These are phyloP conservation scores for Lordiphosa stackelbergi DNA, from an alignment of 1,140 invertebrate genomes.

Conservation along the genomic window DNA sequence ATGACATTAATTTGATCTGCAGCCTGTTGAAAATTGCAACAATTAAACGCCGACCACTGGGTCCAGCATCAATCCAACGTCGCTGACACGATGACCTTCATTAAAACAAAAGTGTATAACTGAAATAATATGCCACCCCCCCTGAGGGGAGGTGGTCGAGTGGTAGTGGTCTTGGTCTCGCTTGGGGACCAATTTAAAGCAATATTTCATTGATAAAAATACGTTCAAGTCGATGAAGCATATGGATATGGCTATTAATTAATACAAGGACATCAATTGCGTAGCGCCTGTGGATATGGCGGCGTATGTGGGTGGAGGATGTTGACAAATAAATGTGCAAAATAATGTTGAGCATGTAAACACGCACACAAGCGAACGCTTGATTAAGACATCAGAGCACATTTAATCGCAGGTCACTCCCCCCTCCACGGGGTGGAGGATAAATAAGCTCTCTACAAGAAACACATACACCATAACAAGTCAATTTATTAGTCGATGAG, in stretches of 20 bases:
- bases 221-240: constrained; percentile 26
- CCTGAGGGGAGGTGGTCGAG: not conserved
- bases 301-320: constrained; percentile 3
- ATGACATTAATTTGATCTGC: constrained; percentile 72
- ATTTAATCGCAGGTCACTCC: constrained; percentile 32
- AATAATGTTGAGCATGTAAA: not conserved
- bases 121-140: constrained; percentile 36
- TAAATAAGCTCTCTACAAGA: constrained; percentile 10
- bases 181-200: constrained; percentile 57
- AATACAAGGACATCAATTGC: constrained; percentile 53
- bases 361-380: constrained; percentile 26
- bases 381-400: constrained; percentile 54
- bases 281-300: constrained; percentile 1
- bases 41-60: constrained; percentile 57
- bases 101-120: constrained; percentile 39
- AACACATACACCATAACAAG: constrained; percentile 27
- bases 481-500: constrained; percentile 52
- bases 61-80: constrained; percentile 20
- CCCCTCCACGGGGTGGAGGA: not conserved
- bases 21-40: constrained; percentile 57
- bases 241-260: constrained; percentile 34
- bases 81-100: constrained; percentile 61
- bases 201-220: constrained; percentile 69
- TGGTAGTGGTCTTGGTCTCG: constrained; percentile 8
- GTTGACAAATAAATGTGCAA: constrained; percentile 16